These are phyloP conservation scores for Erpobdella octoculata DNA, from an alignment of 2,888 invertebrate species.

Conservation along the genomic window DNA sequence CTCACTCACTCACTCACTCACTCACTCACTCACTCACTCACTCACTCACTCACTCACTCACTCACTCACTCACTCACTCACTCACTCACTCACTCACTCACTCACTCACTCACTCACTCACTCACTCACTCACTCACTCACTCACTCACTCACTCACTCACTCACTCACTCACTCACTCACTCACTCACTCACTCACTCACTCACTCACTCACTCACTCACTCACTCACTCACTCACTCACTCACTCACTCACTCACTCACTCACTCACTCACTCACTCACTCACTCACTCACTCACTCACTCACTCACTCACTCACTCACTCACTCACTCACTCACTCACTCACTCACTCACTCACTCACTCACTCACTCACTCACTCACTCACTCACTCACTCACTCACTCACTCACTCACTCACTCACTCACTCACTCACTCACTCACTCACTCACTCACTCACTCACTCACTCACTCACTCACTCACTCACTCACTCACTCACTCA, in stretches of 20 bases:
- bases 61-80: background rate
- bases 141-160: slow-evolving; percentile 7
- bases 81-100: slow-evolving; percentile 8
- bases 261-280: background rate
- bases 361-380: background rate
- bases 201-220: slow-evolving; percentile 9
- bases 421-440: background rate
- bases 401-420: background rate
- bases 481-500: slow-evolving; percentile 4
- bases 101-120: background rate
- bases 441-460: slow-evolving; percentile 11
- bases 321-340: background rate
- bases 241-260: background rate
- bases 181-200: slow-evolving; percentile 9
- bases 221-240: slow-evolving; percentile 9
- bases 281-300: slow-evolving; percentile 4
- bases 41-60: slow-evolving; percentile 3
- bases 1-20: background rate
- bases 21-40: slow-evolving; percentile 2
- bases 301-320: background rate
- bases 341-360: background rate
- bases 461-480: slow-evolving; percentile 10
- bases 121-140: background rate
- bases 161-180: background rate
- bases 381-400: background rate